A percentile compares a stretch with the other conserved stretches of the same genome.
Conservation (phyloP, 2,888 invertebrate genomes). For the Epiperipatus broadwayi region DNA sequence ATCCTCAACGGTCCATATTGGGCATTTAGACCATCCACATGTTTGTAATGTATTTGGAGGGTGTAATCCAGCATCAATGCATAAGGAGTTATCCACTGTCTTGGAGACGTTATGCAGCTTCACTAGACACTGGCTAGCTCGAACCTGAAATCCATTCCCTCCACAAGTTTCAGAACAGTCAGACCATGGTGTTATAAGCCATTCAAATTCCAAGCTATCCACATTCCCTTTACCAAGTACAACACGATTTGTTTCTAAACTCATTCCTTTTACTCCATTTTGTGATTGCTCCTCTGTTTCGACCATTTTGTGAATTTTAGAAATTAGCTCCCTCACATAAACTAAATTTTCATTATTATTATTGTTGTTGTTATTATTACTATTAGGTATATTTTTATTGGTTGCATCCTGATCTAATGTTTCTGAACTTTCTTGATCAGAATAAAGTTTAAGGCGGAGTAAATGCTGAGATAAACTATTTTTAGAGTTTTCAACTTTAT, state of each 20-base stretch:
- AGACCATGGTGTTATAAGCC: slow-evolving; percentile 68
- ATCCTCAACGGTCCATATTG: slow-evolving; percentile 46
- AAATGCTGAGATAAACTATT: too few relatives aligned
- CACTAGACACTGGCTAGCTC: slow-evolving; percentile 52
- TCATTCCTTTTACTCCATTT: too few relatives aligned
- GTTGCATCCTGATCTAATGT: too few relatives aligned
- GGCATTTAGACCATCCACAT: slow-evolving; percentile 48
- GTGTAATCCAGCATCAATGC: slow-evolving; percentile 42
- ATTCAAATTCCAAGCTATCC: slow-evolving; percentile 44
- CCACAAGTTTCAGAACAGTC: slow-evolving; percentile 65
- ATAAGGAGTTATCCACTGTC: slow-evolving; percentile 42
- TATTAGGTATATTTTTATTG: too few relatives aligned
- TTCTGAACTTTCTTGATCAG: slow-evolving; percentile 16
- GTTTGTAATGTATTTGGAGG: slow-evolving; percentile 38
- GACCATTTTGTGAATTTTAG: too few relatives aligned
- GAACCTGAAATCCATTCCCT: slow-evolving; percentile 46
- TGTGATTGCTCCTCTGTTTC: too few relatives aligned
- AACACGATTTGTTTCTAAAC: too few relatives aligned
- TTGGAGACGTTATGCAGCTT: slow-evolving; percentile 37
- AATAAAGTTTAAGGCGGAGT: too few relatives aligned
- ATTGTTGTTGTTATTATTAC: too few relatives aligned
- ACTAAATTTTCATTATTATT: too few relatives aligned
- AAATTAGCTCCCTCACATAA: too few relatives aligned
- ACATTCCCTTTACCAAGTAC: slow-evolving; percentile 30
- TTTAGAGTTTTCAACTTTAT: too few relatives aligned